Conservation (phyloP, 2,797 vertebrate species). For the Eptatretus atami region DNA sequence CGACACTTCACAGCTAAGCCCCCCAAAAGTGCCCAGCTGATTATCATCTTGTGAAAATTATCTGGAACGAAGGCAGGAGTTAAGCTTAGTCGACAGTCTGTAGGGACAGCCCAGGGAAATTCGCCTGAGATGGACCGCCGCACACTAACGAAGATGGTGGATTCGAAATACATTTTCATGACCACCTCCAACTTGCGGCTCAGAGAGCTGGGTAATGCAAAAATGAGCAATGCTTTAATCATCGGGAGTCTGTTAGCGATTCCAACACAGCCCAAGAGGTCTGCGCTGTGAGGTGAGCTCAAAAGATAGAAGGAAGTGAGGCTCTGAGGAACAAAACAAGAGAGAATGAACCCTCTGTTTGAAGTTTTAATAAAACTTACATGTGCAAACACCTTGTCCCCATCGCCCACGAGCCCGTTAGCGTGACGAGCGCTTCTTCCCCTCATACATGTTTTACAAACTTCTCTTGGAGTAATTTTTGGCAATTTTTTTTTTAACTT, state of each 20-base stretch:
- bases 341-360: slow-evolving; percentile 4
- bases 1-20: slow-evolving; percentile 2
- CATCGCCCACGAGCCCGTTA: not conserved
- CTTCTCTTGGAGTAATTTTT: too few relatives aligned
- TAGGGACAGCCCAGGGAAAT: slow-evolving; percentile 5
- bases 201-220: slow-evolving; percentile 3
- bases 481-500: too few relatives aligned
- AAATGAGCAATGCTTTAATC: slow-evolving; percentile 4
- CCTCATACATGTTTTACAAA: too few relatives aligned
- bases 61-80: not conserved
- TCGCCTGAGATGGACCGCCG: not conserved
- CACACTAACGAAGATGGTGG: slow-evolving; percentile 2
- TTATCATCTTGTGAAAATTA: slow-evolving; percentile 6
- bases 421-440: not conserved
- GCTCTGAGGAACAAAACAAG: slow-evolving; percentile 4
- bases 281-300: slow-evolving; percentile 2
- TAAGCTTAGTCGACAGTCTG: not conserved
- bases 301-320: not conserved
- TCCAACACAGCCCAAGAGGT: slow-evolving; percentile 2
- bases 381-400: slow-evolving; percentile 2
- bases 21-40: slow-evolving; percentile 4
- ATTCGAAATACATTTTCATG: slow-evolving; percentile 5
- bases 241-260: not conserved
- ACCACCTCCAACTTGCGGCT: not conserved
- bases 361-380: not conserved